These are phyloP conservation scores for Napeogenes inachia DNA, from an alignment of 2,888 invertebrate genomes.

Conservation along the genomic window DNA sequence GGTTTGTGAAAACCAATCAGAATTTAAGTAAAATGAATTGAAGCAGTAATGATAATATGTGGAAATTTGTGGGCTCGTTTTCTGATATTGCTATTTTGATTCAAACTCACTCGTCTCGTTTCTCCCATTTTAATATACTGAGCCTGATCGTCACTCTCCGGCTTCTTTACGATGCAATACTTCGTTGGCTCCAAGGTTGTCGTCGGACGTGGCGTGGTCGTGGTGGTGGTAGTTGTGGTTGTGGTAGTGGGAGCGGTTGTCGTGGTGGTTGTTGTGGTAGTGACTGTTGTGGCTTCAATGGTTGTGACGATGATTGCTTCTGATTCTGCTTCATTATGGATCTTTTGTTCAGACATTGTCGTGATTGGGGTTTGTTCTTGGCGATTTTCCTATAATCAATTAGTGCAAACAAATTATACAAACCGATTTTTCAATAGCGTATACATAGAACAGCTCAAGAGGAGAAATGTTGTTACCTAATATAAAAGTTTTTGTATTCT, in stretches of 20 bases:
- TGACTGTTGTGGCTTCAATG: constrained; percentile 50
- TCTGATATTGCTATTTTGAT: constrained; percentile 15
- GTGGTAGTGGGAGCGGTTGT: constrained; percentile 64
- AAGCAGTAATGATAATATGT: too few relatives aligned
- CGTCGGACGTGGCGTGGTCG: constrained; percentile 75
- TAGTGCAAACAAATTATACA: too few relatives aligned
- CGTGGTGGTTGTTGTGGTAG: constrained; percentile 45
- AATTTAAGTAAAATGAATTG: too few relatives aligned
- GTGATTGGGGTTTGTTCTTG: constrained; percentile 61
- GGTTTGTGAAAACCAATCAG: too few relatives aligned
- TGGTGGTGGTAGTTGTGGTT: constrained; percentile 57
- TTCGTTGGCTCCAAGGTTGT: constrained; percentile 79
- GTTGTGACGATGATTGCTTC: constrained; percentile 61
- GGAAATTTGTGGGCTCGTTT: background rate
- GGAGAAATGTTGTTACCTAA: too few relatives aligned
- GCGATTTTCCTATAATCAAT: constrained; percentile 49
- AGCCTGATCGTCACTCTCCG: constrained; percentile 83
- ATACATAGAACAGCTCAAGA: too few relatives aligned
- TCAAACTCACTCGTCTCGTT: constrained; percentile 85
- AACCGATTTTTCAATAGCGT: too few relatives aligned
- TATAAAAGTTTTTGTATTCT: too few relatives aligned
- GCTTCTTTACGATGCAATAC: constrained; percentile 90
- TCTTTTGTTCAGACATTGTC: constrained; percentile 69
- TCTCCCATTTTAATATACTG: constrained; percentile 91
- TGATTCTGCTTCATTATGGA: constrained; percentile 62